Base-by-base conservation (phyloP, 92 coral and sea anemone species). In the Epizoanthus scotinus region DNA sequence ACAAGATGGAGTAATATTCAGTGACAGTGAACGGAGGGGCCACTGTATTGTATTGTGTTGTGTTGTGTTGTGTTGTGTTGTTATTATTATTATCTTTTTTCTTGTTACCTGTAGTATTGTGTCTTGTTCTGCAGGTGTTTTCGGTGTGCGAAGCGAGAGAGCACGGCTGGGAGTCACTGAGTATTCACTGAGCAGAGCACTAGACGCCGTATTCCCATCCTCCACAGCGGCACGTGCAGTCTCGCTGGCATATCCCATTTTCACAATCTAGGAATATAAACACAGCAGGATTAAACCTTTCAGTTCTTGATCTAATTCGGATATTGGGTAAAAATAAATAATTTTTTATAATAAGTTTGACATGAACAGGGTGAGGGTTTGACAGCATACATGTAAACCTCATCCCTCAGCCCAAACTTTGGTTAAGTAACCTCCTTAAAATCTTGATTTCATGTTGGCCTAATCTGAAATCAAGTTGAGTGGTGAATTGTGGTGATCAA, bases 211-310 rank as follows among this genome's bases (percentile, higher is more conserved):
- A 58, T 85, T 72, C 62, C 91, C 93, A 78, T 95, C 97, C 82
- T 95, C 99, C 49, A 95, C 99, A 52, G 94, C 75, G 7, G 94
- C 93, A 7, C 98, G 91, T 29, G 99, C 99, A n/a, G 89, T 82
- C 82, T 95, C 99, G 78, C 99, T 95, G 2, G 99, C 99, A 73
- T 91, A 89, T 25, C 99, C 99, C 99, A 95, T 88, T 61, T 95
- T 95, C 29, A 95, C 99, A 49, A 95, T 94, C 99, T 94, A 44
- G 59, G 34, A 50, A 36, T 4, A 78, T 25, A 83, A 3, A 21
- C 0, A n/a, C 25, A 63, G 2, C 18, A 44, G 13, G 13, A 26
- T 72, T 21, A 72, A 0, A 19, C 19, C 4, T 47, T 5, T 9
- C 6, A 17, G 27, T n/a, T n/a, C n/a, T n/a, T n/a, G n/a, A n/a